These are phyloP conservation scores for Amiota minor DNA, from an alignment of 2,888 invertebrate genomes.

Conservation along the genomic window DNA sequence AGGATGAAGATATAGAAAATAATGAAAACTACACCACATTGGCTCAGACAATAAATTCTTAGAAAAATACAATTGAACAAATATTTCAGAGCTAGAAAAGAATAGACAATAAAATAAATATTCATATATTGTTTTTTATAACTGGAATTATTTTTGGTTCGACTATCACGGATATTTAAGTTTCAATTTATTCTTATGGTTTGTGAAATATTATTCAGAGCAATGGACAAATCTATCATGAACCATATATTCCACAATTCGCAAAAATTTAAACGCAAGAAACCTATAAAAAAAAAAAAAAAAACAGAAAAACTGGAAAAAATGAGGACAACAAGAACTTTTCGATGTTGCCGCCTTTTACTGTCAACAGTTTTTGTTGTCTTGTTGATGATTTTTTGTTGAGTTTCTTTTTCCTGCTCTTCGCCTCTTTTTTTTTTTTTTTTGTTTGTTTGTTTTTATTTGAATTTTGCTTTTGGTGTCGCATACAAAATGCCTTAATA, in stretches of 20 bases:
- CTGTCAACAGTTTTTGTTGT: neutral
- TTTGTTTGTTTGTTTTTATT: conserved; percentile 12
- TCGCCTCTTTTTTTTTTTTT: neutral
- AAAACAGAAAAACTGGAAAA: neutral
- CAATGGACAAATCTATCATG: neutral
- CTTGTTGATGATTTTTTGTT: no score
- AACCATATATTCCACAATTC: conserved; percentile 1
- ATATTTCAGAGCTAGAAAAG: no score
- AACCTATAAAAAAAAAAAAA: neutral
- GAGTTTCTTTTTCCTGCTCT: neutral
- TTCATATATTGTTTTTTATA: no score
- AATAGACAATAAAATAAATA: no score
- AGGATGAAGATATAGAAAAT: no score
- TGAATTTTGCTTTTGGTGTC: neutral
- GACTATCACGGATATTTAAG: no score
- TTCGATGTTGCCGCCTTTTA: neutral
- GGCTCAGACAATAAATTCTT: no score
- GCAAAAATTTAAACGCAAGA: neutral
- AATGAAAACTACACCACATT: no score
- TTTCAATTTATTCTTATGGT: no score
- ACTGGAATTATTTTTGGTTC: no score
- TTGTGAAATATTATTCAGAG: no score
- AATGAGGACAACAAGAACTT: conserved; percentile 16
- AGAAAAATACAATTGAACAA: no score
- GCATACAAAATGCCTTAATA: conserved; percentile 6